Evolutionary conservation across 2,113 vertebrate genomes (phyloP).

Genomic region (Cryptotis parvus): DNA sequence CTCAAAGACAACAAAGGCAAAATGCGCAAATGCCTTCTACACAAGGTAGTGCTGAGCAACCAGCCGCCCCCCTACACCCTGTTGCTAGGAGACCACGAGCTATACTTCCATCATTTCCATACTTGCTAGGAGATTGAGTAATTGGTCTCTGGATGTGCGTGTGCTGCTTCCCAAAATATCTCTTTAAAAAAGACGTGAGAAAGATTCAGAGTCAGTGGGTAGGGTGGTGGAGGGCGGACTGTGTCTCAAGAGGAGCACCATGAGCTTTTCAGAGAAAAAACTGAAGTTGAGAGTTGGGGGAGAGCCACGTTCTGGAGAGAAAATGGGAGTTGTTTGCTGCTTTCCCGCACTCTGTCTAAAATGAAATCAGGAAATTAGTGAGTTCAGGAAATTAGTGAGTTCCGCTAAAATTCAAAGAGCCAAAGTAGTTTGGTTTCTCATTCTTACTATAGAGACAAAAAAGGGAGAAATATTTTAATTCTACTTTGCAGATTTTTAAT

Average conservation of each 20-base stretch:
- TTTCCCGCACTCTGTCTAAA: not conserved
- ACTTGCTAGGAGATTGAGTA: constrained; percentile 82
- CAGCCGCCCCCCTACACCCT: constrained; percentile 65
- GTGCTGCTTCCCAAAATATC: constrained; percentile 76
- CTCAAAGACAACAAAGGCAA: constrained; percentile 73
- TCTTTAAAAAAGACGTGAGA: constrained; percentile 66
- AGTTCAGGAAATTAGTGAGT: not conserved
- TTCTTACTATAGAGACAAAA: constrained; percentile 9
- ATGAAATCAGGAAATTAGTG: not conserved
- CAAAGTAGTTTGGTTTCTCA: not conserved
- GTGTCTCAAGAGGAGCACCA: not conserved
- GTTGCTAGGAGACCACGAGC: constrained; percentile 84
- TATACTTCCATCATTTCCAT: constrained; percentile 80
- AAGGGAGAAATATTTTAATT: constrained; percentile 21
- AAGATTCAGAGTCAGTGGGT: accelerated
- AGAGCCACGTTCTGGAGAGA: not conserved
- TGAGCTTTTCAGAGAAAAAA: not conserved
- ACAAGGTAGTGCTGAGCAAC: constrained; percentile 80
- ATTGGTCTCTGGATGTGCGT: constrained; percentile 80
- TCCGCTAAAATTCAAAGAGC: not conserved
- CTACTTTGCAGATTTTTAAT: constrained; percentile 34
- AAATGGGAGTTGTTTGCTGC: not conserved
- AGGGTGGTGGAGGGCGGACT: not conserved
- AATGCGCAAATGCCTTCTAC: constrained; percentile 63
- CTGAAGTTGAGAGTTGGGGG: not conserved